A percentile compares a stretch with the other conserved stretches of the same genome.
phyloP scores from a whole-genome alignment of 2,888 invertebrate species.

The Xestia sexstrigata region DNA sequence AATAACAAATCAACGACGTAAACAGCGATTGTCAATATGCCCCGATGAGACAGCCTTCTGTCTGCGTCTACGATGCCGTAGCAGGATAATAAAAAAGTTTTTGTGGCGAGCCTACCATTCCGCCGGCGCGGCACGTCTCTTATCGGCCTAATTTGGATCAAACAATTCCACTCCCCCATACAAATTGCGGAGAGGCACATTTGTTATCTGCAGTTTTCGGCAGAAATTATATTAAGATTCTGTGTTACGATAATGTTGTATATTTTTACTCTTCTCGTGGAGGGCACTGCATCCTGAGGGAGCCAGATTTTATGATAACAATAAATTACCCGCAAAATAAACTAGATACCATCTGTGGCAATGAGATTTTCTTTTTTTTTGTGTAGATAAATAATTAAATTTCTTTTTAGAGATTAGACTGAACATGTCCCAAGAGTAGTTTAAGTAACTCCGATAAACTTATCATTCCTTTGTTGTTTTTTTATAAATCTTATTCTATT shows the following conservation, averaged over 20 bases:
- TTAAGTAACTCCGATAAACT: slow-evolving; percentile 26
- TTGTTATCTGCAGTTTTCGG: slow-evolving; percentile 88
- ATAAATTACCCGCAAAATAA: slow-evolving; percentile 84
- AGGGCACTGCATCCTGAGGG: slow-evolving; percentile 77
- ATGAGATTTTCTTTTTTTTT: slow-evolving; percentile 76
- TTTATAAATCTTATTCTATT: background rate
- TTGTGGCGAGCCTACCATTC: slow-evolving; percentile 76
- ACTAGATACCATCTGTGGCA: slow-evolving; percentile 80
- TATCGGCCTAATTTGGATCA: slow-evolving; percentile 89
- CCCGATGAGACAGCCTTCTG: slow-evolving; percentile 69
- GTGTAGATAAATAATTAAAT: slow-evolving; percentile 47
- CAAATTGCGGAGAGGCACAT: slow-evolving; percentile 86
- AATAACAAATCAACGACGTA: slow-evolving; percentile 68
- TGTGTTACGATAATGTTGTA: slow-evolving; percentile 85
- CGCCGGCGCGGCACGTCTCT: slow-evolving; percentile 81
- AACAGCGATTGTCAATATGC: slow-evolving; percentile 72
- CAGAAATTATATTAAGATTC: slow-evolving; percentile 89
- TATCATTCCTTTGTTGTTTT: background rate
- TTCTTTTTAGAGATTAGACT: slow-evolving; percentile 52
- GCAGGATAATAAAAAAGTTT: slow-evolving; percentile 83
- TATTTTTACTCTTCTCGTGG: slow-evolving; percentile 82
- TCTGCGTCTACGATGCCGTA: slow-evolving; percentile 62
- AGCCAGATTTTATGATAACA: slow-evolving; percentile 82
- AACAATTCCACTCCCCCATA: slow-evolving; percentile 86
- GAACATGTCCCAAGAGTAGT: slow-evolving; percentile 29